phyloP scores from a whole-genome alignment of 2,797 vertebrate genomes.

The Sebastes ruberrimus region DNA sequence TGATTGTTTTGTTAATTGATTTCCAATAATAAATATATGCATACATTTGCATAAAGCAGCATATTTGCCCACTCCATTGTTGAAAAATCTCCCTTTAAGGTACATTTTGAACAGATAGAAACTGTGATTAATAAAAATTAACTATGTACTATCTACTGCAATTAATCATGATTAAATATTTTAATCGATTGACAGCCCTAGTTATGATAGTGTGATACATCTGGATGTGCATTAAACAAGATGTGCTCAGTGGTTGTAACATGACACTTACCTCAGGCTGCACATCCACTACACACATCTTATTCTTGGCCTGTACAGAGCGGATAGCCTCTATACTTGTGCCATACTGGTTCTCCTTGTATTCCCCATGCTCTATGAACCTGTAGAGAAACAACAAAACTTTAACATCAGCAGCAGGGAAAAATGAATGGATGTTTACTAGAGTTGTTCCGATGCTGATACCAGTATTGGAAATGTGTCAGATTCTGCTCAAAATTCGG shows the following conservation, averaged over 20 bases:
- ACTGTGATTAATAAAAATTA: fast-evolving
- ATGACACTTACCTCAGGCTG: constrained; percentile 89
- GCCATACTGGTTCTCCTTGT: constrained; percentile 95
- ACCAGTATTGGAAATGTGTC: too few relatives aligned
- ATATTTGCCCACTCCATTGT: too few relatives aligned
- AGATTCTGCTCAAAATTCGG: too few relatives aligned
- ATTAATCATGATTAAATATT: too few relatives aligned
- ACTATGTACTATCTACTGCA: too few relatives aligned
- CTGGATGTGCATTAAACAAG: background rate
- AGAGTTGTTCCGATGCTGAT: too few relatives aligned
- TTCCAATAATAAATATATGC: too few relatives aligned
- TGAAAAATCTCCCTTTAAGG: too few relatives aligned
- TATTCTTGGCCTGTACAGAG: constrained; percentile 92
- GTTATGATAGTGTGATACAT: background rate
- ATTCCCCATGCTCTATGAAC: constrained; percentile 95
- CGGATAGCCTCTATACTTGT: constrained; percentile 95
- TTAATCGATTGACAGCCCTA: too few relatives aligned
- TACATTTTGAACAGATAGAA: too few relatives aligned
- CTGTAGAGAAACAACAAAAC: constrained; percentile 66
- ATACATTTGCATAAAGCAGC: too few relatives aligned
- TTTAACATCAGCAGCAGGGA: background rate
- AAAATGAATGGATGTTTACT: background rate
- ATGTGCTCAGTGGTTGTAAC: background rate
- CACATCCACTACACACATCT: constrained; percentile 94
- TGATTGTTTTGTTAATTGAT: too few relatives aligned